These are phyloP conservation scores for Butastur rufipennis DNA, from an alignment of 2,113 vertebrate genomes.

Conservation along the genomic window DNA sequence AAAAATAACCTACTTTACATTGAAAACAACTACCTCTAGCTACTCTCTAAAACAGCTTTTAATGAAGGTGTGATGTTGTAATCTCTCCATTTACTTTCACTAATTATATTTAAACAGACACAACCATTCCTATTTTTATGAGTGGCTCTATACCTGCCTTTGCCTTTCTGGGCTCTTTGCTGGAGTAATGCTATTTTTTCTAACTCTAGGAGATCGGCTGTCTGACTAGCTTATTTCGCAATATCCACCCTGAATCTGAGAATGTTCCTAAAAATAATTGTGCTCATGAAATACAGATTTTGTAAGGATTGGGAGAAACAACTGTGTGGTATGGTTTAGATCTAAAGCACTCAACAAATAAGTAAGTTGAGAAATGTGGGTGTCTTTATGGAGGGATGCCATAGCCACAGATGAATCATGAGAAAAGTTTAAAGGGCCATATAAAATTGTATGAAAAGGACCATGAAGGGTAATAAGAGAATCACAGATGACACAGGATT, in stretches of 20 bases:
- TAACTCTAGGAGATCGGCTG: neutral
- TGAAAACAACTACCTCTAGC: neutral
- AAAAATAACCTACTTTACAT: neutral
- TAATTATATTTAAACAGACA: neutral
- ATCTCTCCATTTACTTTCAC: neutral
- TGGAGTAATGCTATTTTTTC: neutral
- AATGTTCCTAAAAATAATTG: slow-evolving; percentile 42
- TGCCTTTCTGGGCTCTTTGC: neutral
- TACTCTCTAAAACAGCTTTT: neutral
- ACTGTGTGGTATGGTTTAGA: slow-evolving; percentile 14
- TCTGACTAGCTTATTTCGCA: neutral
- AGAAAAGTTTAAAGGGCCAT: neutral
- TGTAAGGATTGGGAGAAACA: slow-evolving; percentile 4
- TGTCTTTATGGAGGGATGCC: neutral
- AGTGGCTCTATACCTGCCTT: neutral
- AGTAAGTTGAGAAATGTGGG: slow-evolving; percentile 31
- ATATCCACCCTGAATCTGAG: neutral
- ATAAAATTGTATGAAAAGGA: neutral
- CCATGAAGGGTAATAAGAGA: neutral
- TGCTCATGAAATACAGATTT: neutral
- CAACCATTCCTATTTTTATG: neutral
- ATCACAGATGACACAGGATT: neutral
- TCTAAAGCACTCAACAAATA: slow-evolving; percentile 7
- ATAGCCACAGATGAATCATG: slow-evolving; percentile 23
- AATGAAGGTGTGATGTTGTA: neutral